Conservation (phyloP, 1,140 invertebrate genomes). For the Coptotermes formosanus region DNA sequence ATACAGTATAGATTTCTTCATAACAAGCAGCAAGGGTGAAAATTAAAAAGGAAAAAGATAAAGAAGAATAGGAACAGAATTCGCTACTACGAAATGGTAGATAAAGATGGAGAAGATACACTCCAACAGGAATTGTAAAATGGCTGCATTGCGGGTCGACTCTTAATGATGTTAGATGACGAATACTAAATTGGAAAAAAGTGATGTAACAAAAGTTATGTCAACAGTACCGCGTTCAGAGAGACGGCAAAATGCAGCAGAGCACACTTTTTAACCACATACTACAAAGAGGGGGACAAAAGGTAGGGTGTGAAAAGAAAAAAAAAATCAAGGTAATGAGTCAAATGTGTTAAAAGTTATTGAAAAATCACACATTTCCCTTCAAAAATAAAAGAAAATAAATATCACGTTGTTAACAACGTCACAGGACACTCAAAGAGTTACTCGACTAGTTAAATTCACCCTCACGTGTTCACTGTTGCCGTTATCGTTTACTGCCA, state of each 20-base stretch:
- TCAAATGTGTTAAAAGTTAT: too few species aligned
- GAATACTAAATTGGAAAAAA: not conserved
- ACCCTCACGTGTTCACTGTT: too few species aligned
- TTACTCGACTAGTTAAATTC: too few species aligned
- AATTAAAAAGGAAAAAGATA: not conserved
- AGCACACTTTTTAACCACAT: not conserved
- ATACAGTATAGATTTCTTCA: not conserved
- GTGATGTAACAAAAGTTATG: conserved; percentile 1
- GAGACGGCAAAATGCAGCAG: not conserved
- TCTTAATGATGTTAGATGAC: not conserved
- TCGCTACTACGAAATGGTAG: not conserved
- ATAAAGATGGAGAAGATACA: not conserved
- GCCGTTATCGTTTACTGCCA: too few species aligned
- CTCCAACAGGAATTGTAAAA: not conserved
- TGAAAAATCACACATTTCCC: too few species aligned
- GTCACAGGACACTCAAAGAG: too few species aligned
- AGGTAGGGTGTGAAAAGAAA: not conserved
- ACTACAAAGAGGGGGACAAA: not conserved
- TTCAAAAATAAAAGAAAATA: too few species aligned
- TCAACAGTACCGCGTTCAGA: not conserved
- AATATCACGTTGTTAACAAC: too few species aligned
- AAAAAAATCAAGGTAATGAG: too few species aligned
- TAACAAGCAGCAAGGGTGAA: not conserved
- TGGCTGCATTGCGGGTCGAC: not conserved
- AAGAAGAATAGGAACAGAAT: not conserved